Evolutionary conservation across 2,797 vertebrate genomes (phyloP), one percentile per base, ranked within the genome.

Genomic region (Clangula hyemalis): DNA sequence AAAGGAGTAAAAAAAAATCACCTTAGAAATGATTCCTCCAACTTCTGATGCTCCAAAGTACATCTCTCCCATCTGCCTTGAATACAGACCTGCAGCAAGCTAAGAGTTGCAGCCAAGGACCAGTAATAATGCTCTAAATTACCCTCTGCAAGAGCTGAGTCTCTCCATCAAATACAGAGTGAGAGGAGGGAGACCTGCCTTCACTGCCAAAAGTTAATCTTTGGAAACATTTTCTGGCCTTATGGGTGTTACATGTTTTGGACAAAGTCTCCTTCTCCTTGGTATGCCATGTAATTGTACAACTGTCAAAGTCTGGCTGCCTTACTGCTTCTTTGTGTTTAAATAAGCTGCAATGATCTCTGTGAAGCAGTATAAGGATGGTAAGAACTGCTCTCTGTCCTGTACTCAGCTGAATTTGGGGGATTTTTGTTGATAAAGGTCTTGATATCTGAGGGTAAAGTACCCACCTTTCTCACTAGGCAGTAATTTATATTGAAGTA

Each of bases 281-380:
- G 11, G 45, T 36, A 15, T 4, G 14, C 66, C 12, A 2, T 11
- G 3, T 43, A 43, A 43, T 43, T 43, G 43, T 10, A 30, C 41
- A 47, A 27, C 64, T 49, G 2, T 4, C 0, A 0, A 16, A 71
- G 27, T 38, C 65, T 54, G 3, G 0, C 69, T 87, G 71, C 61
- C 61, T 41, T 47, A 27, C 28, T 49, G 27, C 43, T 76, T 19
- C 27, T 68, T 61, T 51, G 15, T 36, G 25, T 71, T 83, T 71
- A 41, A 80, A 3, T 8, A 38, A 92, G 60, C 47, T 39, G 32
- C 11, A 49, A 54, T 66, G 51, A 75, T 38, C 30, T 49, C 51
- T 18, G 38, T 58, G 41, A 80, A 80, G 53, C 49, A 36, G 84
- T 36, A 38, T 24, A 41, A 80, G 30, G 0, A 54, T 1, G 7